phyloP scores from a whole-genome alignment of 1,140 invertebrate species.

The Helicoverpa zea region DNA sequence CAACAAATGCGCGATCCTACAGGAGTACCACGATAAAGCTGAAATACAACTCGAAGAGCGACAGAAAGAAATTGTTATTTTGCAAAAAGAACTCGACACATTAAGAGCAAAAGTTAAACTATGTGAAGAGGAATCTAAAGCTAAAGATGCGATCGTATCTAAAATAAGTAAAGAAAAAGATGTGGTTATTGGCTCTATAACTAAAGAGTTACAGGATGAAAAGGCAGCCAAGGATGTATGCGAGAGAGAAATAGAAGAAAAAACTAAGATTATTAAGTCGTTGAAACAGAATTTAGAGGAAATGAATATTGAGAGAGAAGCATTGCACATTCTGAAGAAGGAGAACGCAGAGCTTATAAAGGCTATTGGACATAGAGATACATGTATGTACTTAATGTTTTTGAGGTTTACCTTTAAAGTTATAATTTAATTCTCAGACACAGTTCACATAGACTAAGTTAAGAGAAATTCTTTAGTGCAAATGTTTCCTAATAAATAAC shows the following conservation, averaged over 20 bases:
- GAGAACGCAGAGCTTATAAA: conserved; percentile 68
- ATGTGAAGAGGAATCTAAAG: conserved; percentile 51
- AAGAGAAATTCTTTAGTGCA: too few relatives aligned
- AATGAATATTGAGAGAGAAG: conserved; percentile 54
- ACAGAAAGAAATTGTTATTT: conserved; percentile 62
- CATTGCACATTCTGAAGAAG: conserved; percentile 60
- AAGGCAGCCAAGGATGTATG: conserved; percentile 52
- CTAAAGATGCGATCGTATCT: conserved; percentile 58
- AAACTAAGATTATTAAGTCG: conserved; percentile 52
- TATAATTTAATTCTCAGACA: background rate
- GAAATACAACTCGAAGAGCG: conserved; percentile 61
- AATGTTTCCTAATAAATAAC: conserved; percentile 35
- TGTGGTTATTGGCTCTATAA: conserved; percentile 58
- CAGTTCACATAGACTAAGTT: too few relatives aligned
- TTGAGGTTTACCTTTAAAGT: background rate
- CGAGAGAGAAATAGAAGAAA: conserved; percentile 56
- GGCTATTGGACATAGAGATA: conserved; percentile 62
- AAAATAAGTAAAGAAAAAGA: conserved; percentile 64
- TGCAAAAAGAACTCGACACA: conserved; percentile 59
- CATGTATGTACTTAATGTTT: conserved; percentile 61
- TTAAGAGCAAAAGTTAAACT: conserved; percentile 46
- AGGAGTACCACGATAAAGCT: conserved; percentile 65
- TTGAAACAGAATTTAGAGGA: conserved; percentile 59
- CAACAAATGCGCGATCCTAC: conserved; percentile 63
- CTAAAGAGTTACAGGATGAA: conserved; percentile 61